Conservation (phyloP, 2,797 vertebrate genomes). For the Nasua narica region DNA sequence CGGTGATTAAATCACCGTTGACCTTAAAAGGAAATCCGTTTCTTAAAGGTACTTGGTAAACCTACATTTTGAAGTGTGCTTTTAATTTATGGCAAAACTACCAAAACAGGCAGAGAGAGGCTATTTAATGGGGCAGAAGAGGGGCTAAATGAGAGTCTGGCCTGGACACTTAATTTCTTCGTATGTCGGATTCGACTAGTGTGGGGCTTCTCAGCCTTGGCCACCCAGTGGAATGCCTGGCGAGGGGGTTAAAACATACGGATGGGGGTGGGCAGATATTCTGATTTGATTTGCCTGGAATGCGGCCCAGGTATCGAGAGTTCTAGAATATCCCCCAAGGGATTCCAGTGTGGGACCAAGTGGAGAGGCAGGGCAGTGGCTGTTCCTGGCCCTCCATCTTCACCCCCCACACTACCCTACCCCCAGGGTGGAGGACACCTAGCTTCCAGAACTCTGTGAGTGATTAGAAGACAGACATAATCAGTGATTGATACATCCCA, state of each 20-base stretch:
- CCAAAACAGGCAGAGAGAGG: not conserved
- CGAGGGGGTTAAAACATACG: not conserved
- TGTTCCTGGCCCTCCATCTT: accelerated
- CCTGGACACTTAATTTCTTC: not conserved
- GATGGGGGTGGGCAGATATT: not conserved
- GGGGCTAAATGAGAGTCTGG: not conserved
- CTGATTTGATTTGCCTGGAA: not conserved
- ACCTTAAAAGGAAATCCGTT: not conserved
- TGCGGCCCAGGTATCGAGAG: not conserved
- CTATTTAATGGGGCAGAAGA: not conserved
- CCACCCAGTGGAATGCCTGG: not conserved
- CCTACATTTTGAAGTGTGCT: not conserved
- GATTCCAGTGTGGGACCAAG: not conserved
- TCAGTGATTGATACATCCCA: not conserved
- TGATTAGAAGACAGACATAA: not conserved
- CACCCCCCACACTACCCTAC: not conserved
- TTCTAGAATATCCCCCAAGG: not conserved
- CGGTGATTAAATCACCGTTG: not conserved
- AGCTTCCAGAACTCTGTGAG: not conserved
- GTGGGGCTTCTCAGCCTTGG: not conserved
- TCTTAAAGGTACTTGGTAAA: not conserved
- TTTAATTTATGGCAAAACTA: not conserved
- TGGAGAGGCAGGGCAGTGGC: not conserved
- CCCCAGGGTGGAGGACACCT: no score
- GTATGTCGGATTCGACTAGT: not conserved